Evolutionary conservation across 2,888 invertebrate genomes (phyloP).

Genomic region (Acleris literana): DNA sequence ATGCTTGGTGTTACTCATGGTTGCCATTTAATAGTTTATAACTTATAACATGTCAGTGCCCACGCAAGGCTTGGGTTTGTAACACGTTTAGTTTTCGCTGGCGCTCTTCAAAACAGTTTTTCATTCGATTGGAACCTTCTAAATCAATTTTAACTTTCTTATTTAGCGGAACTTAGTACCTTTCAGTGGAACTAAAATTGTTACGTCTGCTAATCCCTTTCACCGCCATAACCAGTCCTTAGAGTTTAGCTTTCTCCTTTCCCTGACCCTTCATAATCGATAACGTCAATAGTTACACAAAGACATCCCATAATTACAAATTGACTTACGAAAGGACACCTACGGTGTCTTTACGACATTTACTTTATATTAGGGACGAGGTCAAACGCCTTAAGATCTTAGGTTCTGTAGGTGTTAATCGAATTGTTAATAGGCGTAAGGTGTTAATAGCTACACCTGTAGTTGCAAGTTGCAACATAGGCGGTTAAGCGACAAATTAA

Average conservation of each 20-base stretch:
- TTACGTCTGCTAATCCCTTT: conserved; percentile 25
- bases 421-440: conserved; percentile 66
- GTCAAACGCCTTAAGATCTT: conserved; percentile 23
- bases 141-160: too few species aligned
- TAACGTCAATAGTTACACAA: not conserved
- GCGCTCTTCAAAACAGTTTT: too few species aligned
- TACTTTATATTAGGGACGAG: conserved; percentile 26
- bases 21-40: conserved; percentile 9
- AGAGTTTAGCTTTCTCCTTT: conserved; percentile 26
- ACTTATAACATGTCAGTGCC: not conserved
- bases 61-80: not conserved
- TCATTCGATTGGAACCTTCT: too few species aligned
- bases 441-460: conserved; percentile 46
- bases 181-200: conserved; percentile 15
- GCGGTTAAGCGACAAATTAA: conserved; percentile 43
- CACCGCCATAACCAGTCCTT: conserved; percentile 31
- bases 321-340: not conserved
- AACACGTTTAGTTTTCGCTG: not conserved
- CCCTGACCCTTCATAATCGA: conserved; percentile 28
- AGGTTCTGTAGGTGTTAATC: conserved; percentile 53
- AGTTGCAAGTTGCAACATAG: conserved; percentile 52
- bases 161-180: not conserved
- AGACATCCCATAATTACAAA: not conserved
- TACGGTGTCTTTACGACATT: not conserved
- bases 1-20: conserved; percentile 28